These are phyloP conservation scores for Caenorhabditis elegans DNA, from an alignment of 1,140 invertebrate species.

Conservation along the genomic window WBcel235 BX284604.4:16651501-16652000, in stretches of 20 bases:
- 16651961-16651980: conserved; percentile 17
- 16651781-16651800: not conserved
- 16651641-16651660: not conserved
- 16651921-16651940: not conserved
- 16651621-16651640: too few species aligned
- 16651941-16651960: not conserved
- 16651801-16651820: not conserved
- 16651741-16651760: not conserved
- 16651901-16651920: not conserved
- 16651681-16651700: not conserved
- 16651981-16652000: not conserved
- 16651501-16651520: not conserved
- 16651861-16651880: not conserved
- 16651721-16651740: not conserved
- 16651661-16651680: not conserved
- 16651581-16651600: not conserved
- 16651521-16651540: not conserved
- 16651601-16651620: not conserved
- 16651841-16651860: not conserved
- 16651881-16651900: not conserved
- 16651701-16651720: not conserved
- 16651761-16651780: not conserved
- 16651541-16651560: not conserved
- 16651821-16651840: not conserved
- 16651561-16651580: not conserved